Evolutionary conservation across 2,113 vertebrate genomes (phyloP).

Genomic region (Eretmochelys imbricata): DNA sequence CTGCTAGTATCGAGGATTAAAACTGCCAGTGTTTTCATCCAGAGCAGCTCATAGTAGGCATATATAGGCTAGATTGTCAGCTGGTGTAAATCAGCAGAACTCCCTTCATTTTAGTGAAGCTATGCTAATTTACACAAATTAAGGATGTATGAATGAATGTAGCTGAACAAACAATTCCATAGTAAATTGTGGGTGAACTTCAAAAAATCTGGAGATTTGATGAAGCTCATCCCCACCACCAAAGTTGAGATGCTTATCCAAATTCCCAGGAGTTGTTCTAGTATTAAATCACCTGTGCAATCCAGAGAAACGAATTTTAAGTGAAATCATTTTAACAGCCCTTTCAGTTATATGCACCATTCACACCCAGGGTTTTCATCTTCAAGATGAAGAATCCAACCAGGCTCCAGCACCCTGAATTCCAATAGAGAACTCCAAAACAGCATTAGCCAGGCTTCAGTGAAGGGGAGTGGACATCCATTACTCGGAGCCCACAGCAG

Average conservation of each 20-base stretch:
- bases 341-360: not conserved
- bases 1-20: not conserved
- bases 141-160: not conserved
- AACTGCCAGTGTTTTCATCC: not conserved
- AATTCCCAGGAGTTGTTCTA: not conserved
- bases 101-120: not conserved
- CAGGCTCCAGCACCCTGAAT: not conserved
- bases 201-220: not conserved
- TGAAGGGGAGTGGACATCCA: not conserved
- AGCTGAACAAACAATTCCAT: not conserved
- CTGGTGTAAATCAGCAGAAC: not conserved
- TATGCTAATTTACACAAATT: not conserved
- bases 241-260: not conserved
- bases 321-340: not conserved
- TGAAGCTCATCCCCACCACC: not conserved
- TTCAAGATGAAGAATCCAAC: not conserved
- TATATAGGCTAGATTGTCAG: not conserved
- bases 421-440: not conserved
- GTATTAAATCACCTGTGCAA: not conserved
- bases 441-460: not conserved
- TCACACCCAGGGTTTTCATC: not conserved
- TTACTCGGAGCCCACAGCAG: not conserved
- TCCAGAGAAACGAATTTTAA: not conserved
- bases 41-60: not conserved
- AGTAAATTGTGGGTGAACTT: not conserved